Conservation (phyloP, 1,140 invertebrate species). For the Ips nitidus region DNA sequence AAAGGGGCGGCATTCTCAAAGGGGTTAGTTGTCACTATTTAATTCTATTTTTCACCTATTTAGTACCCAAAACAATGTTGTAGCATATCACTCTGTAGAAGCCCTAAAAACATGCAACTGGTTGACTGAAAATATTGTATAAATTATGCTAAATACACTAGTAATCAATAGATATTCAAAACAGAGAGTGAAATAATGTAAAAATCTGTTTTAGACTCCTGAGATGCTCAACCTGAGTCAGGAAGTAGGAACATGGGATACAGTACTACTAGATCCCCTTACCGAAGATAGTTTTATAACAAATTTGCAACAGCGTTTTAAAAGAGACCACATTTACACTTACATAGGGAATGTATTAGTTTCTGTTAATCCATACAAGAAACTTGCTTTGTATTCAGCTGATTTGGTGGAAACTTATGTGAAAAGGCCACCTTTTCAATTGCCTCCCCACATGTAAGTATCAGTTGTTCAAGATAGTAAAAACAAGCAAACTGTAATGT, state of each 20-base stretch:
- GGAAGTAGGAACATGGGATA: constrained; percentile 73
- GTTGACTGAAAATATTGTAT: neutral
- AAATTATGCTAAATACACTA: too few species aligned
- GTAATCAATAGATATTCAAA: too few species aligned
- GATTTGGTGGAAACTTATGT: constrained; percentile 77
- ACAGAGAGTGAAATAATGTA: too few species aligned
- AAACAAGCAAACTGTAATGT: neutral
- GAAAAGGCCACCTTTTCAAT: constrained; percentile 75
- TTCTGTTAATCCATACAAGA: constrained; percentile 78
- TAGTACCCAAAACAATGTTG: too few species aligned
- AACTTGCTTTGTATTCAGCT: constrained; percentile 75
- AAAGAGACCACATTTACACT: constrained; percentile 79
- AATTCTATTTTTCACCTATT: neutral
- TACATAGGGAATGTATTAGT: constrained; percentile 77
- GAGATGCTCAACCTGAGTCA: constrained; percentile 55
- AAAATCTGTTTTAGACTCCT: constrained; percentile 26
- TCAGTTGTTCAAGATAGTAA: neutral
- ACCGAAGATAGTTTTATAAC: constrained; percentile 74
- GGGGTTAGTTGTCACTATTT: constrained; percentile 18
- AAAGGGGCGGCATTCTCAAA: constrained; percentile 34
- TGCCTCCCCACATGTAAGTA: constrained; percentile 88
- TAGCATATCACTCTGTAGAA: too few species aligned
- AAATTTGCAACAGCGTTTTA: constrained; percentile 75
- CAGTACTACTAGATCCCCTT: constrained; percentile 72
- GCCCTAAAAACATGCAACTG: constrained; percentile 1